phyloP scores from a whole-genome alignment of 2,888 invertebrate species.

The Ernsta delagoae region DNA sequence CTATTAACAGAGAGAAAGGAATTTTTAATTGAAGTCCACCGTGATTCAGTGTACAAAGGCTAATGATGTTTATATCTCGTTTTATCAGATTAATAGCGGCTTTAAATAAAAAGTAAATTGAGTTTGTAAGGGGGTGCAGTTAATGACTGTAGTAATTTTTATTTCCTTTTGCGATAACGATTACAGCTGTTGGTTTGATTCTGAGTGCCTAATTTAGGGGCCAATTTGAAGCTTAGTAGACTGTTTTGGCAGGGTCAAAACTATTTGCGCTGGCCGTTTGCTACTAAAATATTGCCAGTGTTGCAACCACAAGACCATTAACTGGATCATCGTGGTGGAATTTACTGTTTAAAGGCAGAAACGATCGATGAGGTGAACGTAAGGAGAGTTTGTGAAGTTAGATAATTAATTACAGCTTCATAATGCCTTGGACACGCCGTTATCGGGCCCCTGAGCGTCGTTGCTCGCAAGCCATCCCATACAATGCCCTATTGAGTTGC shows the following conservation, averaged over 20 bases:
- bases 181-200: constrained; percentile 3
- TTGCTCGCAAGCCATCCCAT: constrained; percentile 51
- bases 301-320: constrained; percentile 34
- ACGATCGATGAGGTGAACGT: constrained; percentile 55
- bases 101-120: constrained; percentile 38
- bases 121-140: constrained; percentile 25
- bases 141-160: constrained; percentile 28
- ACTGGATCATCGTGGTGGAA: constrained; percentile 32
- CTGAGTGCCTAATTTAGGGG: constrained; percentile 8
- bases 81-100: constrained; percentile 44
- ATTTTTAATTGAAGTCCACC: constrained; percentile 44
- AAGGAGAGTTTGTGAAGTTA: constrained; percentile 59
- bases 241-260: constrained; percentile 16
- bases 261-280: constrained; percentile 19
- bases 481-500: constrained; percentile 59
- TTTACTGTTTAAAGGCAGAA: constrained; percentile 49
- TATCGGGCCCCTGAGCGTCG: constrained; percentile 68
- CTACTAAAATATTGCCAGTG: constrained; percentile 19
- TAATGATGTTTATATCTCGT: constrained; percentile 44
- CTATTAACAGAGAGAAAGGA: constrained; percentile 41
- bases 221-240: constrained; percentile 9
- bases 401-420: constrained; percentile 71
- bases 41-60: constrained; percentile 41
- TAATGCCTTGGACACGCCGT: constrained; percentile 60
- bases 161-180: constrained; percentile 22